phyloP scores from a whole-genome alignment of 2,113 vertebrate genomes.

The Callopanchax toddi region DNA sequence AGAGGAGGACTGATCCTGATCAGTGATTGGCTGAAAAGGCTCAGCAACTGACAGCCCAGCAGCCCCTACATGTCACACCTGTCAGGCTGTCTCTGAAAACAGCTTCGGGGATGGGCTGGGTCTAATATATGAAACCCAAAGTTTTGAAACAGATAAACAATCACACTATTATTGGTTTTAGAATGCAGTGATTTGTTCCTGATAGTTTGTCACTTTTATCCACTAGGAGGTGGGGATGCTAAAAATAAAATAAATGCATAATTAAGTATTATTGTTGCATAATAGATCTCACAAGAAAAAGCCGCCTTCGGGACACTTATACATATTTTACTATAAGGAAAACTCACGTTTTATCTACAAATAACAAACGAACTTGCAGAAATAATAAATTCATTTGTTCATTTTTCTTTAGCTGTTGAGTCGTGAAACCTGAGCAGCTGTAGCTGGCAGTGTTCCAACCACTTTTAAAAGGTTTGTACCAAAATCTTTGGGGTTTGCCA shows the following conservation, averaged over 20 bases:
- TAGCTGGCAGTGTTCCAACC: constrained; percentile 1
- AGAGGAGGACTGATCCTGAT: constrained; percentile 7
- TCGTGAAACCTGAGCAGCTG: not conserved
- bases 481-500: not conserved
- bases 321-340: no score
- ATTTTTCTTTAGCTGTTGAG: not conserved
- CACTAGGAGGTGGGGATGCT: no score
- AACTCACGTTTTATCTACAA: no score
- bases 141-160: no score
- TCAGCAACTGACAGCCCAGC: constrained; percentile 31
- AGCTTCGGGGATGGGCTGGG: constrained; percentile 28
- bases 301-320: no score
- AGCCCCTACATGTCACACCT: constrained; percentile 65
- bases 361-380: not conserved
- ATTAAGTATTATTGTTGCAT: no score
- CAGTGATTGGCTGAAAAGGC: constrained; percentile 40
- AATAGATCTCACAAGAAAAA: no score
- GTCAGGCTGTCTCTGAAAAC: constrained; percentile 68
- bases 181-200: no score
- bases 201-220: no score
- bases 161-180: no score
- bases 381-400: no score
- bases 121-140: constrained; percentile 35
- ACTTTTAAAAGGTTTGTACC: constrained; percentile 2
- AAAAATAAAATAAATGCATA: no score